A percentile compares a stretch with the other conserved stretches of the same genome.
These are phyloP conservation scores for Silvanus unidentatus DNA, from an alignment of 2,888 invertebrate genomes.

Conservation along the genomic window DNA sequence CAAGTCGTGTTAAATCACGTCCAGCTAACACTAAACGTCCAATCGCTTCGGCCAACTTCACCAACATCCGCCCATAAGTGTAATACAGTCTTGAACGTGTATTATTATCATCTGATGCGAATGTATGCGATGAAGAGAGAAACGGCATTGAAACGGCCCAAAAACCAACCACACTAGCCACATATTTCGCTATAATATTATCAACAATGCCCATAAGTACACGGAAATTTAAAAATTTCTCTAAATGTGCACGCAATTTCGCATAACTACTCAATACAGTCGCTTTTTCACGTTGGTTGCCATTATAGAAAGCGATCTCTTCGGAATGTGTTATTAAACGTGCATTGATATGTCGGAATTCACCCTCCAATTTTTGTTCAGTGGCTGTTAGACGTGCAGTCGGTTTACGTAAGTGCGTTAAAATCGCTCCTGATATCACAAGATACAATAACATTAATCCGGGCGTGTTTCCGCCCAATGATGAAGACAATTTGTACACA, in stretches of 20 bases:
- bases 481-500: constrained; percentile 82
- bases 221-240: constrained; percentile 82
- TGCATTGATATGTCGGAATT: constrained; percentile 95
- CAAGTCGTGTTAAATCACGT: constrained; percentile 86
- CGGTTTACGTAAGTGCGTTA: constrained; percentile 83
- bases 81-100: constrained; percentile 79
- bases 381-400: constrained; percentile 79
- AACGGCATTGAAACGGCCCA: constrained; percentile 93
- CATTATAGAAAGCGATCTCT: constrained; percentile 81
- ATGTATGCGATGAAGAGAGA: constrained; percentile 63
- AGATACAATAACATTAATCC: constrained; percentile 83
- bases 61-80: constrained; percentile 92
- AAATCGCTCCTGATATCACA: constrained; percentile 74
- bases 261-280: constrained; percentile 85
- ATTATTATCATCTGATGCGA: constrained; percentile 33
- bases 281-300: constrained; percentile 79
- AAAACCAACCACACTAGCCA: constrained; percentile 95
- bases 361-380: constrained; percentile 97
- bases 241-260: constrained; percentile 77
- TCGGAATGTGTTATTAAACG: constrained; percentile 94
- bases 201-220: constrained; percentile 91
- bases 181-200: constrained; percentile 93
- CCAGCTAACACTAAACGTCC: constrained; percentile 93
- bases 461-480: constrained; percentile 83
- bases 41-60: constrained; percentile 95